These are phyloP conservation scores for Erebia ligea DNA, from an alignment of 2,888 invertebrate genomes.

Conservation along the genomic window DNA sequence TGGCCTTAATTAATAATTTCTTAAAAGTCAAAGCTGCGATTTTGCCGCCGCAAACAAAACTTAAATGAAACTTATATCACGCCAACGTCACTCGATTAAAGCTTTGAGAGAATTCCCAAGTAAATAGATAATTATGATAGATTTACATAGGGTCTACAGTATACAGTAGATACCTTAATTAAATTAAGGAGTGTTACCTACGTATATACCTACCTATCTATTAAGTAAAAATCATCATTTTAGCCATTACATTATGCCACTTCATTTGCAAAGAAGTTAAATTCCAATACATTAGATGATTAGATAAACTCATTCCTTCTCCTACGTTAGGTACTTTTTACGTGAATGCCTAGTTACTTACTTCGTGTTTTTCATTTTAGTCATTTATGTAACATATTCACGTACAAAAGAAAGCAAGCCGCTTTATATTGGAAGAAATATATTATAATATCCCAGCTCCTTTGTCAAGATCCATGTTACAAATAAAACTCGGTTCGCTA, in stretches of 20 bases:
- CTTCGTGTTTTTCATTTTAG: too few species aligned
- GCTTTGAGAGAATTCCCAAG: slow-evolving; percentile 25
- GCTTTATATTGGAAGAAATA: not conserved
- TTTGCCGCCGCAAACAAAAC: slow-evolving; percentile 24
- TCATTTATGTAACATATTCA: not conserved
- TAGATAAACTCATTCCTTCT: too few species aligned
- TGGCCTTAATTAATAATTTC: not conserved
- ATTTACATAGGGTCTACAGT: too few species aligned
- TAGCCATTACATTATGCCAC: too few species aligned
- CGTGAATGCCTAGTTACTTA: too few species aligned
- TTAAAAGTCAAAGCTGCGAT: slow-evolving; percentile 5
- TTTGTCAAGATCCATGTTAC: not conserved
- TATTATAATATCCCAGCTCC: not conserved
- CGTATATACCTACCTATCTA: too few species aligned
- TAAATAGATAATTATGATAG: slow-evolving; percentile 12
- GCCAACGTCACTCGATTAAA: slow-evolving; percentile 26
- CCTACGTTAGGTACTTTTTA: too few species aligned
- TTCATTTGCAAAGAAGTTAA: too few species aligned
- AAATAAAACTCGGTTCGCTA: not conserved
- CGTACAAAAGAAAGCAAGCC: not conserved
- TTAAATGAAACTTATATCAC: slow-evolving; percentile 25
- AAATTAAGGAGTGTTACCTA: too few species aligned
- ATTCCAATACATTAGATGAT: too few species aligned
- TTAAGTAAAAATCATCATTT: too few species aligned
- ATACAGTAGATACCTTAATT: too few species aligned